These are phyloP conservation scores for Panzeria rudis DNA, from an alignment of 2,888 invertebrate species.

Conservation along the genomic window DNA sequence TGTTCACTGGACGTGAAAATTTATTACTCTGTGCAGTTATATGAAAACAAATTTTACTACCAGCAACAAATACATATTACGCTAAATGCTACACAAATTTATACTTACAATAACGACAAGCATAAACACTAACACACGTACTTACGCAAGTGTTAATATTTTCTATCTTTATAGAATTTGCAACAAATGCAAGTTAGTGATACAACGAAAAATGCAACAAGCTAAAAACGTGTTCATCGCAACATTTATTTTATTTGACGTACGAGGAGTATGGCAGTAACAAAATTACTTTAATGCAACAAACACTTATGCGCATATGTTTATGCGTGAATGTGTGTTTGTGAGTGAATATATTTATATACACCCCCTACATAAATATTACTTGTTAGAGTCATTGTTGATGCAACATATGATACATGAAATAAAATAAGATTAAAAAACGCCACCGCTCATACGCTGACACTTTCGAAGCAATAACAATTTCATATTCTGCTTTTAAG, in stretches of 20 bases:
- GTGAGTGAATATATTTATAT: background rate
- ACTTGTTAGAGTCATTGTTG: conserved; percentile 46
- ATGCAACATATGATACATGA: conserved; percentile 65
- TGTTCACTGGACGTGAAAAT: conserved; percentile 40
- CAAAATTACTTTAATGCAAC: conserved; percentile 34
- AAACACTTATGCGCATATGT: background rate
- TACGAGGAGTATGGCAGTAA: conserved; percentile 17
- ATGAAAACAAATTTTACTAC: conserved; percentile 57
- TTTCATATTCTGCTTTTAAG: conserved; percentile 16
- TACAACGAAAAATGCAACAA: conserved; percentile 65
- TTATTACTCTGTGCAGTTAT: conserved; percentile 55
- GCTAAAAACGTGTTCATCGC: conserved; percentile 55
- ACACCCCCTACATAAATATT: conserved; percentile 3
- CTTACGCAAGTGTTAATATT: conserved; percentile 27
- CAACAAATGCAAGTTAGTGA: conserved; percentile 54
- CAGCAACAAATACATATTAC: conserved; percentile 35
- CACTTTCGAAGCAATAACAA: conserved; percentile 3
- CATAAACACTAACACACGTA: conserved; percentile 18
- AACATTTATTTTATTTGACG: conserved; percentile 55
- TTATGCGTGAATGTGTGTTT: background rate
- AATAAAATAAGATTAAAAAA: conserved; percentile 33
- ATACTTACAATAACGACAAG: background rate
- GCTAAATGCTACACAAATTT: background rate
- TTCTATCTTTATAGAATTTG: conserved; percentile 11
- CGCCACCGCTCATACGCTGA: background rate